These are phyloP conservation scores for Melanchra persicariae DNA, from an alignment of 2,888 invertebrate genomes.

Conservation along the genomic window DNA sequence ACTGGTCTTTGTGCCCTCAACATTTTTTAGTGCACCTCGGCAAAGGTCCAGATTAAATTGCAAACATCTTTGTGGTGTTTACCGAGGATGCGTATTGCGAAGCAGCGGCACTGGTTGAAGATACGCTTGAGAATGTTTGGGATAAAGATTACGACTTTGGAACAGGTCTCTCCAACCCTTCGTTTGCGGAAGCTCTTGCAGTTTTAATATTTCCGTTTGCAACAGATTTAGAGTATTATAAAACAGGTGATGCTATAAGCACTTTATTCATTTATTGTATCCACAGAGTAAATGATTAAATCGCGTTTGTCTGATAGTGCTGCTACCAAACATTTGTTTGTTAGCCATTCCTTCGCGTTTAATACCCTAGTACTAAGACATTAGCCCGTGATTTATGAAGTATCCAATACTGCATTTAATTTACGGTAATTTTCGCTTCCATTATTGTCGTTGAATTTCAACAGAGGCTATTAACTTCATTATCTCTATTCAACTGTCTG, in stretches of 20 bases:
- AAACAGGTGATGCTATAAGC: slow-evolving; percentile 3
- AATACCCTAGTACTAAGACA: slow-evolving; percentile 21
- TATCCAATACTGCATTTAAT: slow-evolving; percentile 49
- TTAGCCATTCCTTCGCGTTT: slow-evolving; percentile 36
- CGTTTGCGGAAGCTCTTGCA: slow-evolving; percentile 27
- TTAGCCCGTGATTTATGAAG: slow-evolving; percentile 45
- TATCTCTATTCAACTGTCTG: slow-evolving; percentile 56
- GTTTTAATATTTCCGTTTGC: slow-evolving; percentile 52
- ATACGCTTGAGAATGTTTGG: slow-evolving; percentile 30
- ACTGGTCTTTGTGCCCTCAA: no score
- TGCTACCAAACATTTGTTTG: slow-evolving; percentile 17
- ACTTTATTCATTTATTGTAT: slow-evolving; percentile 16
- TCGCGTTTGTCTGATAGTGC: background rate
- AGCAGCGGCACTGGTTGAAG: slow-evolving; percentile 25
- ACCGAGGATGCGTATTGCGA: slow-evolving; percentile 42
- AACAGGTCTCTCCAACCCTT: slow-evolving; percentile 24
- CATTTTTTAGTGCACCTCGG: slow-evolving; percentile 49
- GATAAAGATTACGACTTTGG: slow-evolving; percentile 33
- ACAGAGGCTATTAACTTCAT: slow-evolving; percentile 50
- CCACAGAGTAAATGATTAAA: slow-evolving; percentile 12
- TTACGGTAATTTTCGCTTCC: slow-evolving; percentile 47
- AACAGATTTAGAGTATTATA: background rate
- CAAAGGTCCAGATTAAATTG: slow-evolving; percentile 60
- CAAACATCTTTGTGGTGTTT: slow-evolving; percentile 38
- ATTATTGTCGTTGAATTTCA: slow-evolving; percentile 48